Evolutionary conservation across 2,888 invertebrate species (phyloP).

Genomic region (Eupeodes luniger): DNA sequence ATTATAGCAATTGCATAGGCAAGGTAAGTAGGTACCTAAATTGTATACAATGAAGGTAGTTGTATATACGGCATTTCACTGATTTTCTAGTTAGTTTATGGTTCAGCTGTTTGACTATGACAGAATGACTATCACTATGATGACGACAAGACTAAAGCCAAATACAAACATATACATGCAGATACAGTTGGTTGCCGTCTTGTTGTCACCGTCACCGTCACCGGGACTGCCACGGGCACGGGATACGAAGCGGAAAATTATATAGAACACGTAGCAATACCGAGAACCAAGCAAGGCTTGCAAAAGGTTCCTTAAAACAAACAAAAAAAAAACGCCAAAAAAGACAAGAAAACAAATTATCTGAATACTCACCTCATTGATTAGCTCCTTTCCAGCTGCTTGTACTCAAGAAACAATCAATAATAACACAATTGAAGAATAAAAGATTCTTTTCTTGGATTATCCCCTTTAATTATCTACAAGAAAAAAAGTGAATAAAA

Average conservation of each 20-base stretch:
- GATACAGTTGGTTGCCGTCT: slow-evolving; percentile 33
- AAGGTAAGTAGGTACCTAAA: not conserved
- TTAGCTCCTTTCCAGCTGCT: slow-evolving; percentile 16
- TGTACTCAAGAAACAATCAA: slow-evolving; percentile 19
- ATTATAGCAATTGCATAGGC: slow-evolving; percentile 18
- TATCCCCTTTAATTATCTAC: slow-evolving; percentile 25
- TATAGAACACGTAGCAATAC: slow-evolving; percentile 21
- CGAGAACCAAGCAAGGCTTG: not conserved
- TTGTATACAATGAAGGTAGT: not conserved
- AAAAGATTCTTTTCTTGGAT: slow-evolving; percentile 22
- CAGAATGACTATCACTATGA: not conserved
- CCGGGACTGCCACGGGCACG: slow-evolving; percentile 1
- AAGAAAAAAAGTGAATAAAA: slow-evolving; percentile 22
- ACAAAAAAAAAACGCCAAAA: too few relatives aligned
- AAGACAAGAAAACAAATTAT: not conserved
- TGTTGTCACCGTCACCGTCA: slow-evolving; percentile 5
- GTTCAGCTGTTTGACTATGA: slow-evolving; percentile 22
- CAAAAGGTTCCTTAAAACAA: slow-evolving; percentile 7
- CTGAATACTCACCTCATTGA: slow-evolving; percentile 30
- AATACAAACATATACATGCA: slow-evolving; percentile 17
- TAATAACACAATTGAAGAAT: slow-evolving; percentile 11
- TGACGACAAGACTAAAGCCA: slow-evolving; percentile 19
- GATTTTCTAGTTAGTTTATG: slow-evolving; percentile 12
- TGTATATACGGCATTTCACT: slow-evolving; percentile 11
- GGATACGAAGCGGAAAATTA: slow-evolving; percentile 30